Evolutionary conservation across 2,888 invertebrate genomes (phyloP), one percentile per base, ranked within the genome.

Genomic region (Melieria picta): DNA sequence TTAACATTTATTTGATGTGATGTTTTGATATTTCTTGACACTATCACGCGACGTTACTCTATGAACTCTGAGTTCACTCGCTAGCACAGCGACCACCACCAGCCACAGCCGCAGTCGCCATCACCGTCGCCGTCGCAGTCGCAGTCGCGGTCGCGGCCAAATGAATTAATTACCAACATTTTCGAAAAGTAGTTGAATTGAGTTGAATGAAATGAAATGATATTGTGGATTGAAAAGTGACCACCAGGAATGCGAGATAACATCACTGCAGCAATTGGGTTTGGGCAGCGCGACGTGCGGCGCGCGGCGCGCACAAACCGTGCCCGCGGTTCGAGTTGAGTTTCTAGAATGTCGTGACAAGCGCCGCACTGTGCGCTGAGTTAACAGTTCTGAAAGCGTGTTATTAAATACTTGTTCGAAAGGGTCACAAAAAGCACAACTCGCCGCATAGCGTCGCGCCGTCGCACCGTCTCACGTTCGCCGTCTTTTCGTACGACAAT

Each of bases 1-100:
- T 82, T 80, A 82, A 83, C 82, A 83, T 84, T 84, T 85, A 84
- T 85, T 85, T 85, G 86, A 85, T 85, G 85, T 85, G 84, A 85
- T 86, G 84, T 85, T 86, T 85, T 86, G 85, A 86, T 85, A 85
- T 84, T 83, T 84, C 80, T 83, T 86, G 85, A 85, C 85, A 85
- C 84, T 83, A 84, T 82, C 85, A 86, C 85, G 81, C 84, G 79
- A 82, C 78, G 79, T 75, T 75, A 74, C 74, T 78, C 72, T 71
- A 71, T 72, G 69, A 68, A 76, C 67, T 74, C 72, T 64, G 69
- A 66, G 48, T 68, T 61, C 46, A 64, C 43, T 60, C 16, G 52
- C 50, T 70, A 42, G 57, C 7, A 55, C 64, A 13, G 13, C 30
- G 56, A 66, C 46, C 65, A 46, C 55, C 52, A 69, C 56, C 65